Conservation (phyloP, 2,888 invertebrate species). For the Polydrusus pterygomalis region DNA sequence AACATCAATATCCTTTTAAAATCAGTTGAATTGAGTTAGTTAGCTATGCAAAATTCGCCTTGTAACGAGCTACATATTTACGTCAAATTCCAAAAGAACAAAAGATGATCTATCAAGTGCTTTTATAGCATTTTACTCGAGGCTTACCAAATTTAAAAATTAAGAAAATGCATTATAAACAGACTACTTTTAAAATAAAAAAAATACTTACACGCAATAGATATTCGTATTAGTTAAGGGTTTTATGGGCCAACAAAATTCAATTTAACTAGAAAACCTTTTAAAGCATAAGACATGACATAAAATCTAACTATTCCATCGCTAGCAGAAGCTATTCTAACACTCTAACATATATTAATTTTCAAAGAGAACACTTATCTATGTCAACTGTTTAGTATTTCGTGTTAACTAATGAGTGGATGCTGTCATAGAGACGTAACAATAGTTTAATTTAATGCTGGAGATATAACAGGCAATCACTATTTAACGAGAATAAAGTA, state of each 20-base stretch:
- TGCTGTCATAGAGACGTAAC: neutral
- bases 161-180: too few species aligned
- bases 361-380: neutral
- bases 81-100: too few species aligned
- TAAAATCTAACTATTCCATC: neutral
- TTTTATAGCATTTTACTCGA: too few species aligned
- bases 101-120: too few species aligned
- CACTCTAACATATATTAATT: neutral
- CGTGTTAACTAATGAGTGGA: neutral
- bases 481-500: neutral
- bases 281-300: neutral
- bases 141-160: too few species aligned
- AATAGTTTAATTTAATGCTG: neutral
- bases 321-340: neutral
- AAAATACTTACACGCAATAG: too few species aligned
- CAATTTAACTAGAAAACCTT: neutral
- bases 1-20: too few species aligned
- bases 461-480: neutral
- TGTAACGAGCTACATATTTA: too few species aligned
- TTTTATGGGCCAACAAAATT: neutral
- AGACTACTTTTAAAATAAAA: too few species aligned
- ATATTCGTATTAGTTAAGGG: too few species aligned
- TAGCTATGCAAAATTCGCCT: too few species aligned
- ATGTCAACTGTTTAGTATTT: slow-evolving; percentile 1
- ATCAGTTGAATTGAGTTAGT: too few species aligned